Base-by-base conservation (phyloP, 2,888 invertebrate species). In the Neoitamus cyanurus region DNA sequence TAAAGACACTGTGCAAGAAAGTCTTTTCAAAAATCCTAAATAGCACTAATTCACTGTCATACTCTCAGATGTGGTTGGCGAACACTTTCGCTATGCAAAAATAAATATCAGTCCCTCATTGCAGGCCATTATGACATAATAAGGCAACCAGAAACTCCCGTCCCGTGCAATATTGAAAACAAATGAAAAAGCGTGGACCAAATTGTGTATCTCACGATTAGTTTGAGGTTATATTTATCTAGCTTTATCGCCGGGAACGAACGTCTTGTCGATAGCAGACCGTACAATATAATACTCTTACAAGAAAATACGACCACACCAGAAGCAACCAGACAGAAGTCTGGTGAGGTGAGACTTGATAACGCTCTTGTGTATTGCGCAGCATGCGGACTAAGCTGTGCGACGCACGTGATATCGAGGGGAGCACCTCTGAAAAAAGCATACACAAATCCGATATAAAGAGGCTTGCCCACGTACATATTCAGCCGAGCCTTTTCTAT, bases 21-120 rank as follows among this genome's bases (percentile, higher is more conserved):
- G 9, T 69, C 28, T 69, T 15, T 28, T 25, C 28, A 13, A 13
- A 70, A 70, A 70, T n/a, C n/a, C 11, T 30, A 69, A 69, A 69
- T 69, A 69, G 31, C 70, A 70, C 70, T 70, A 31, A 70, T n/a
- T 70, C 70, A 70, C 31, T 70, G 70, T 70, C 68, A 69, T 30
- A 3, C 13, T 31, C 13, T 70, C 58, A 58, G 25, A 15, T 9
- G 58, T 9, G 2, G 20, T 58, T 20, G 20, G 58, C 20, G n/a
- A n/a, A n/a, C 58, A 58, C 9, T 58, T 58, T 58, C 20, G 48
- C 15, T 15, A 2, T 15, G 48, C 48, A 15, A 9, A 25, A 58
- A 58, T 58, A 58, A 25, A 25, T 20, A 58, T 58, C 9, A 25
- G 20, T 48, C 20, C 20, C 5, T 20, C 58, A 58, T 25, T 25